A percentile compares a stretch with the other conserved stretches of the same genome.
These are phyloP conservation scores for Rotaria macrura DNA, from an alignment of 2,888 invertebrate species.

Conservation along the genomic window DNA sequence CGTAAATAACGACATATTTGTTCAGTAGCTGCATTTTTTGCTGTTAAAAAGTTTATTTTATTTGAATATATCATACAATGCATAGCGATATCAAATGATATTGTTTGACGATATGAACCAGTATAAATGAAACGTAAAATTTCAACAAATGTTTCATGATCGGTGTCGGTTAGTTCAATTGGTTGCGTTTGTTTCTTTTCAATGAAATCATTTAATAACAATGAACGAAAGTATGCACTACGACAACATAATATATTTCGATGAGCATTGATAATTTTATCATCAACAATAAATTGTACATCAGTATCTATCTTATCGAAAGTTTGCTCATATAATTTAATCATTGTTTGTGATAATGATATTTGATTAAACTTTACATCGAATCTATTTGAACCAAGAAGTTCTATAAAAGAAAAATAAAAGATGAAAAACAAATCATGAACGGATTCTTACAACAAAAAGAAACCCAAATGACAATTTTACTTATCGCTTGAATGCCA, in stretches of 20 bases:
- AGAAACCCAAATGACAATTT: background rate
- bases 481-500: background rate
- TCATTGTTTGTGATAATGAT: background rate
- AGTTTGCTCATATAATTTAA: background rate
- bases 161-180: constrained; percentile 24
- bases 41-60: background rate
- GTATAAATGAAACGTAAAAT: constrained; percentile 24
- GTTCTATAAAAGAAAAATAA: background rate
- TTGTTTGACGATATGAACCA: background rate
- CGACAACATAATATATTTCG: constrained; percentile 23
- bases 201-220: constrained; percentile 2
- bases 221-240: constrained; percentile 26
- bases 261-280: constrained; percentile 24
- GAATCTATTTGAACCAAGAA: background rate
- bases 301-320: background rate
- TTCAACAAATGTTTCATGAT: background rate
- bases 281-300: constrained; percentile 21
- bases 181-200: background rate
- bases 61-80: background rate
- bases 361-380: background rate
- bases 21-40: background rate
- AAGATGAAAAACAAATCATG: too few species aligned
- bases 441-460: too few species aligned
- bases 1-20: background rate
- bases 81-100: background rate